Evolutionary conservation across 2,888 invertebrate species (phyloP), one percentile per base, ranked within the genome.

Genomic region (Hirtodrosophila trivittata): DNA sequence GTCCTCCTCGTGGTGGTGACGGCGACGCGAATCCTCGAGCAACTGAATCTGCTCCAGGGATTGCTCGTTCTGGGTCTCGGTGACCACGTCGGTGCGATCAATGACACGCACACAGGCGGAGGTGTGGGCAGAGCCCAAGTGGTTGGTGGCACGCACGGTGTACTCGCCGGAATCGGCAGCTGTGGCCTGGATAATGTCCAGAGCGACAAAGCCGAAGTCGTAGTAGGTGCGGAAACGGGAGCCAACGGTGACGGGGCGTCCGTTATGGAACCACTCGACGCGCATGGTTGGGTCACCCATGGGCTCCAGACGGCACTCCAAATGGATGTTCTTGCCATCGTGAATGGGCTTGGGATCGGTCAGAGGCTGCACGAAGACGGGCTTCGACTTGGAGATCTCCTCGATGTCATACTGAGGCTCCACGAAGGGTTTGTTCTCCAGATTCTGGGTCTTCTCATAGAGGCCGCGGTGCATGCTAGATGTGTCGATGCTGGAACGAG

Each of bases 241-340:
- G 37, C 97, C 97, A 32, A 97, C 95, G 25, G 97, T 97, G 10
- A 96, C 94, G 6, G 96, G 94, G 86, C 94, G 94, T 21, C 97
- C 98, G 91, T 99, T 98, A 87, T 96, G 97, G 93, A 95, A 97
- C 98, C 97, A 98, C 91, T 97, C 96, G 0, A 97, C 97, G 84
- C 96, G 93, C 96, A 98, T 97, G 0, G 97, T 97, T 3, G 98
- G 98, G 90, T 98, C 98, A 35, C 97, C 97, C 95, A 97, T 97
- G 1, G 98, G 98, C 89, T 98, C 97, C 75, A 98, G 91, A 45
- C 97, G 94, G 87, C 97, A 97, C 91, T 98, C 97, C 39, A 97
- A 92, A 86, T 97, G 97, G 87, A 97, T 95, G 87, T 97, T 97
- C 89, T 95, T 96, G 38, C 97, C 97, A 91, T 97, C 97, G 63